A percentile compares a stretch with the other conserved stretches of the same genome.
phyloP scores from a whole-genome alignment of 2,797 vertebrate species.

The Chiroxiphia lanceolata region DNA sequence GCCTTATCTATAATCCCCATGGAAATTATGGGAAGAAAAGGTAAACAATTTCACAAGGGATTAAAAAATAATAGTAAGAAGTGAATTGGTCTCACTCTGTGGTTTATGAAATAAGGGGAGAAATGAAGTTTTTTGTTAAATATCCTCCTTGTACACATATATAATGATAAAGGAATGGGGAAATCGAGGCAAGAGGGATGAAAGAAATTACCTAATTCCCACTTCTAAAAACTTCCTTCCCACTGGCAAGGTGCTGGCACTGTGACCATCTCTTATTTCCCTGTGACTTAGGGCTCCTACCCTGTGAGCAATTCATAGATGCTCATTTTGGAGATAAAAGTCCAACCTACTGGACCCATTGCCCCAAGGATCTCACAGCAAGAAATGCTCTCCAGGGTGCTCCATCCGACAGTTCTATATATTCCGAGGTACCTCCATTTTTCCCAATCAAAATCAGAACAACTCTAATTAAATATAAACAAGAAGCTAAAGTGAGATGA shows the following conservation, averaged over 20 bases:
- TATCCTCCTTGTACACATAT: neutral
- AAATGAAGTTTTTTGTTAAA: neutral
- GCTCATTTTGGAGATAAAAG: neutral
- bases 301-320: neutral
- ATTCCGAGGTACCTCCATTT: neutral
- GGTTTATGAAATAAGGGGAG: neutral
- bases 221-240: neutral
- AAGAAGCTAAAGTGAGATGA: conserved; percentile 51
- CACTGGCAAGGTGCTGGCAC: neutral
- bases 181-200: neutral
- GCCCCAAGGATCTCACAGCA: neutral
- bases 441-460: conserved; percentile 5
- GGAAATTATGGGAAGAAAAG: neutral
- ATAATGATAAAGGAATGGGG: neutral
- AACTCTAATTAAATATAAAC: conserved; percentile 45
- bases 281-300: neutral
- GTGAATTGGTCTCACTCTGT: neutral
- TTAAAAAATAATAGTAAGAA: neutral
- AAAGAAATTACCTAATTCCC: neutral
- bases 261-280: neutral
- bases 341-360: neutral
- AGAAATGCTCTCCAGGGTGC: neutral
- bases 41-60: neutral
- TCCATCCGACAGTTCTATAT: neutral
- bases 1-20: neutral